These are phyloP conservation scores for Thyatira batis DNA, from an alignment of 2,888 invertebrate species.

Conservation along the genomic window DNA sequence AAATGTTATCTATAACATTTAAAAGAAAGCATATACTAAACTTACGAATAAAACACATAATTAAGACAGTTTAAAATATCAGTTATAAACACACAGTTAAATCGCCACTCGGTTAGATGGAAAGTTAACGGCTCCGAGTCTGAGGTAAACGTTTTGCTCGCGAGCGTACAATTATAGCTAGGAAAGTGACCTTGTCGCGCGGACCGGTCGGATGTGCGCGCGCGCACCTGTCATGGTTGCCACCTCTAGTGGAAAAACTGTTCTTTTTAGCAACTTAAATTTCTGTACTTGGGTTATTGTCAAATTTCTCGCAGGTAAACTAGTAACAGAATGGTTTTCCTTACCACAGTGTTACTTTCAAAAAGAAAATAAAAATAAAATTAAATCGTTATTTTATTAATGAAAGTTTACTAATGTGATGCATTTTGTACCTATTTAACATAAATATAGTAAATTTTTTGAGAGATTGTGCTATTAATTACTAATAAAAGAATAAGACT, in stretches of 20 bases:
- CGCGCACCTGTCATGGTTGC: not conserved
- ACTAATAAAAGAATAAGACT: too few species aligned
- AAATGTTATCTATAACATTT: not conserved
- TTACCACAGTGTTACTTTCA: too few species aligned
- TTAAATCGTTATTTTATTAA: too few species aligned
- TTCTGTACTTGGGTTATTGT: too few species aligned
- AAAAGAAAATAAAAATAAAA: too few species aligned
- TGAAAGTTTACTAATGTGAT: too few species aligned
- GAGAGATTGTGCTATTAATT: too few species aligned
- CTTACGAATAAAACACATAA: not conserved
- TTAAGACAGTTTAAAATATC: not conserved
- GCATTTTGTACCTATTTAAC: too few species aligned
- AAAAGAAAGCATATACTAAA: not conserved
- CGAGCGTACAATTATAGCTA: constrained; percentile 1
- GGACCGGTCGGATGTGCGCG: constrained; percentile 14
- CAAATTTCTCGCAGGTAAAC: too few species aligned
- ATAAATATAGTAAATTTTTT: too few species aligned
- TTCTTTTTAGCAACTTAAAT: too few species aligned
- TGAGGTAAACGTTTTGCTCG: not conserved
- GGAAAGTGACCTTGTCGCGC: constrained; percentile 21
- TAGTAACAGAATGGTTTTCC: too few species aligned
- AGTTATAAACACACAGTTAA: not conserved
- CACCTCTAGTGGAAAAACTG: not conserved
- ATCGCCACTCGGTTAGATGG: not conserved
- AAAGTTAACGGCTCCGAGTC: not conserved